Evolutionary conservation across 2,888 invertebrate genomes (phyloP), one percentile per base, ranked within the genome.

Genomic region (Drosophila demipolita): DNA sequence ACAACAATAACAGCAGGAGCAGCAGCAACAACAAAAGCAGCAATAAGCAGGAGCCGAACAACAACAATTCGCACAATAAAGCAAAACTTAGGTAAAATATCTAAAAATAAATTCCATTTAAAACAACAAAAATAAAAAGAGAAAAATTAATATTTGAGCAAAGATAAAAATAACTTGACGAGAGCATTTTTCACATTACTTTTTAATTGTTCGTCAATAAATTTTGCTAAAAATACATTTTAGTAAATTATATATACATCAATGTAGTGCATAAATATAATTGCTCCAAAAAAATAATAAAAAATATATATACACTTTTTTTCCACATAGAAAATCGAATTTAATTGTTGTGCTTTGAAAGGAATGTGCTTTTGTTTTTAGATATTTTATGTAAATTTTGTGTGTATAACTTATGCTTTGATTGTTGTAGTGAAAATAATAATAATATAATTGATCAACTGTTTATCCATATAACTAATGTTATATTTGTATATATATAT

Each of bases 61-160:
- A 60, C 80, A 74, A 76, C 72, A 81, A 75, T 79, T 77, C 73
- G 79, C 82, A 81, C 82, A 81, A 73, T 80, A 75, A 80, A 82
- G 71, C 73, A 85, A 89, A 90, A 90, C 81, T 91, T 90, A 91
- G 91, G 91, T 91, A 91, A 91, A 91, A 91, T 91, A 91, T 91
- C 91, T 91, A 89, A 89, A 89, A 87, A 82, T 81, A 84, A 83
- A 82, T 79, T 83, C 84, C 75, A 69, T 74, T 81, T 79, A 75
- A 86, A 83, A 79, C 78, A 87, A 87, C 82, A 87, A 74, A 80
- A 62, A 57, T 59, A 61, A 67, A 75, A 74, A 52, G 53, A 71
- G 65, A 49, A 54, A 20, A 49, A 59, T 26, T 45, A 33, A 57
- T 54, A 32, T 5, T 23, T 40, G 49, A 73, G 61, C 73, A 73